Evolutionary conservation across 2,888 invertebrate species (phyloP).

Genomic region (Baronia brevicornis): DNA sequence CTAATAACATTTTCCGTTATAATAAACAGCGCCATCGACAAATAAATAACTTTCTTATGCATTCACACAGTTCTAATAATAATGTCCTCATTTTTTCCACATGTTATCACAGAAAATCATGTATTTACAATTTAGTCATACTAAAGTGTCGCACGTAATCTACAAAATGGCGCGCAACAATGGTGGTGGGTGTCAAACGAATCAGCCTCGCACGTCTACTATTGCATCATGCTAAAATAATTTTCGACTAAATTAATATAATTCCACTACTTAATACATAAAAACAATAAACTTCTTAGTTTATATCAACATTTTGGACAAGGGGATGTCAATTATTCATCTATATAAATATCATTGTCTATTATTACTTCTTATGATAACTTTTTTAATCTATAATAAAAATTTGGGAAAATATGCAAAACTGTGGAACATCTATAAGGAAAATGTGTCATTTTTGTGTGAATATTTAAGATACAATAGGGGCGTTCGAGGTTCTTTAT

Average conservation of each 20-base stretch:
- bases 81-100: conserved; percentile 62
- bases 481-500: conserved; percentile 23
- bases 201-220: conserved; percentile 35
- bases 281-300: too few species aligned
- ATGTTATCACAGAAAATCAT: conserved; percentile 77
- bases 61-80: conserved; percentile 73
- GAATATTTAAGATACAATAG: too few species aligned
- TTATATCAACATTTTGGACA: too few species aligned
- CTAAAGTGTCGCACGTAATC: conserved; percentile 63
- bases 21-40: conserved; percentile 51
- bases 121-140: conserved; percentile 76
- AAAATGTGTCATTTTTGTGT: too few species aligned
- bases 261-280: too few species aligned
- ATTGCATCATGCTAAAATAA: conserved; percentile 30
- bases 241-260: too few species aligned
- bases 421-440: too few species aligned
- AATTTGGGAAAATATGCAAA: too few species aligned
- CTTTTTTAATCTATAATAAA: too few species aligned
- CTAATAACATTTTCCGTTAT: conserved; percentile 33
- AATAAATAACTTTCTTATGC: conserved; percentile 66
- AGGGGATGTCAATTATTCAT: too few species aligned
- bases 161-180: conserved; percentile 61
- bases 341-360: too few species aligned
- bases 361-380: too few species aligned
- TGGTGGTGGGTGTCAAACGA: conserved; percentile 48